Evolutionary conservation across 2,113 vertebrate species (phyloP), one percentile per base, ranked within the genome.

Genomic region (Burhinus oedicnemus): DNA sequence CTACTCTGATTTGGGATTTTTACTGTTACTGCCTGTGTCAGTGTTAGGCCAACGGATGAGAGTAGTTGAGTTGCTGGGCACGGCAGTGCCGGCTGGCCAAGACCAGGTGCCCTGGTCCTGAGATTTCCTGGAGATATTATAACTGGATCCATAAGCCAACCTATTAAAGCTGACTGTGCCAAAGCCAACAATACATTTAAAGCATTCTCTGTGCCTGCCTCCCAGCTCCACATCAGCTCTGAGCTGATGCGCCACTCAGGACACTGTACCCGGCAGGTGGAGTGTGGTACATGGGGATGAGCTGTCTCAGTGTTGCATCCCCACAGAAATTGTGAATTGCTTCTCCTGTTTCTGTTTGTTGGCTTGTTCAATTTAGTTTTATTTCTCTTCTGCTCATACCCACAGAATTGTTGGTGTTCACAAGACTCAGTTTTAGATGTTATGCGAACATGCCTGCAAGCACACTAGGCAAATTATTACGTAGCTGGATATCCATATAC

Each of bases 11-110:
- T 18, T 72, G 10, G 13, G 26, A 29, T 83, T 87, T 76, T 47
- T 52, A 3, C 38, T 90, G 0, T n/a, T 1, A 0, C 29, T 3
- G 4, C 8, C 32, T 18, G 9, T 71, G 52, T 23, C 65, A 14
- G 17, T 11, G 5, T n/a, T 9, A 60, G 44, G 15, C n/a, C 22
- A 45, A 8, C 2, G n/a, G 26, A 26, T 22, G 47, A 60, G 36
- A 47, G 22, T 30, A 60, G n/a, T 12, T 8, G 12, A 58, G 64
- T 27, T 71, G 30, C 77, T 78, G 81, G 19, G 36, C 27, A 47
- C 0, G 1, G 54, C 45, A 30, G 26, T 6, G 20, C 45, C 47
- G 40, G 9, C 47, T 57, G 36, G 20, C 40, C 32, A 65, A 81
- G 65, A 12, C 34, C 15, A 10, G 36, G 2, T 27, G 21, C 7